A percentile compares a stretch with the other conserved stretches of the same genome.
phyloP scores from a whole-genome alignment of 2,888 invertebrate species.

The Eubasilissa splendida region DNA sequence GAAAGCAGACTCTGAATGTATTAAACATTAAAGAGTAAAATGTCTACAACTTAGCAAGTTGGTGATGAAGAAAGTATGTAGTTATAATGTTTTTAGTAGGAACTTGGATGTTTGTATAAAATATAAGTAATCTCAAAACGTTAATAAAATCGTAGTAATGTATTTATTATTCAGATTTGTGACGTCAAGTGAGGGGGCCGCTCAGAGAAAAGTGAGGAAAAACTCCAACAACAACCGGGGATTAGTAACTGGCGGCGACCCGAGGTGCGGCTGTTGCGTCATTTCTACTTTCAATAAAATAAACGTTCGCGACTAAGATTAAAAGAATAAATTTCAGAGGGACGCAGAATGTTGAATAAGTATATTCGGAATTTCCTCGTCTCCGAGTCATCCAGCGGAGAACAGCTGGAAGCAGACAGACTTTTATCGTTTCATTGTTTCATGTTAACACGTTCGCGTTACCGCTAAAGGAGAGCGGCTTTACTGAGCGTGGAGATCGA shows the following conservation, averaged over 20 bases:
- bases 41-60: too few species aligned
- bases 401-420: too few species aligned
- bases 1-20: too few species aligned
- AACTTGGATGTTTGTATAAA: neutral
- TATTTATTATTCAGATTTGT: neutral
- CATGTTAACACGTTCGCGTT: too few species aligned
- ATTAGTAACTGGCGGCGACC: neutral
- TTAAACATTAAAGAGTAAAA: too few species aligned
- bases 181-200: neutral
- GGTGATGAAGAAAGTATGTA: too few species aligned
- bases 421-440: too few species aligned
- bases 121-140: neutral
- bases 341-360: neutral
- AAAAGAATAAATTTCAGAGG: conserved; percentile 35
- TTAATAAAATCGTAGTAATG: neutral
- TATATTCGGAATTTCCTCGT: neutral
- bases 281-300: conserved; percentile 30
- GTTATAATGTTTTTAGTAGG: too few species aligned
- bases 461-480: too few species aligned
- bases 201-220: conserved; percentile 2
- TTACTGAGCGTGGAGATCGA: too few species aligned
- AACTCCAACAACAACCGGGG: neutral
- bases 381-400: too few species aligned
- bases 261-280: conserved; percentile 12
- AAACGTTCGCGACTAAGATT: conserved; percentile 24